Percentiles rank a stretch among this genome's conserved stretches.
Evolutionary conservation across 2,113 vertebrate genomes (phyloP).

Genomic region (Perccottus glenii): DNA sequence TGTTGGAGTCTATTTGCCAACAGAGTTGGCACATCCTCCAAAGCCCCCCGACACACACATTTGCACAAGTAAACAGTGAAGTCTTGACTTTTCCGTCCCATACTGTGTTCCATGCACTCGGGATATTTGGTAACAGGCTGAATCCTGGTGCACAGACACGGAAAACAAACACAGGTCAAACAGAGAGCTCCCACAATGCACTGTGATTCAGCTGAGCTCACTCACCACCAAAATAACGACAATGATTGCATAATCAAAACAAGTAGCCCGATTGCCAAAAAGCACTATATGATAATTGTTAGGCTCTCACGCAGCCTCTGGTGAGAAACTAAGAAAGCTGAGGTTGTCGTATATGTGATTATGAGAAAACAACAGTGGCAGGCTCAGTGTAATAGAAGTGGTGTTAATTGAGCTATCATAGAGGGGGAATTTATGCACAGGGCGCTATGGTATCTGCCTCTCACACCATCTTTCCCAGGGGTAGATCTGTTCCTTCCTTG

Average conservation of each 20-base stretch:
- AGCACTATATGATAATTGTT: conserved; percentile 56
- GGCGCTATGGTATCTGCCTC: conserved; percentile 42
- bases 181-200: conserved; percentile 61
- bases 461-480: conserved; percentile 52
- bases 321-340: conserved; percentile 23
- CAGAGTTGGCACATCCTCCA: conserved; percentile 53
- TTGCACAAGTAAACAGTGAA: conserved; percentile 69
- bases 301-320: conserved; percentile 40
- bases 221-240: conserved; percentile 57
- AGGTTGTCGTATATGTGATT: conserved; percentile 44
- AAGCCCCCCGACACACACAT: conserved; percentile 49
- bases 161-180: conserved; percentile 72
- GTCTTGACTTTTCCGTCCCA: conserved; percentile 66
- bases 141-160: conserved; percentile 52
- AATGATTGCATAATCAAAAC: conserved; percentile 69
- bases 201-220: conserved; percentile 52
- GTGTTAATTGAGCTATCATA: conserved; percentile 57
- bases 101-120: conserved; percentile 41
- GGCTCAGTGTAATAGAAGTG: conserved; percentile 35
- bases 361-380: conserved; percentile 39
- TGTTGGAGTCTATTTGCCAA: conserved; percentile 62
- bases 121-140: conserved; percentile 59
- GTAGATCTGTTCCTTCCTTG: conserved; percentile 41
- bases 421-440: conserved; percentile 33
- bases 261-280: conserved; percentile 39